Percentiles rank a stretch among this genome's conserved stretches.
phyloP scores from a whole-genome alignment of 2,888 invertebrate species.

The Brachycybe producta region DNA sequence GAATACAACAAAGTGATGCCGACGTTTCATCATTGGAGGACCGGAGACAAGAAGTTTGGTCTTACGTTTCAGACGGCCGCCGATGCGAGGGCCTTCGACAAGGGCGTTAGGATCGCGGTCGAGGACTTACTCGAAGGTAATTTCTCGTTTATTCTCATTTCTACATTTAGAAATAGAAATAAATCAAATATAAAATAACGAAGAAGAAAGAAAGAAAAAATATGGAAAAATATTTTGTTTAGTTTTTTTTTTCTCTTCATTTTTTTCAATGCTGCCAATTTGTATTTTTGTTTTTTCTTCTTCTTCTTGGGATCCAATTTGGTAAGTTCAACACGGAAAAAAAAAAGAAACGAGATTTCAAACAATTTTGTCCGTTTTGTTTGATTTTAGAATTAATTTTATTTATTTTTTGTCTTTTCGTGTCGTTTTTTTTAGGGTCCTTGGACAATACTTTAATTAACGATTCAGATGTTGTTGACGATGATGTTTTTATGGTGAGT shows the following conservation, averaged over 20 bases:
- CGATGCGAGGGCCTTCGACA: slow-evolving; percentile 82
- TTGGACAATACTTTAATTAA: slow-evolving; percentile 45
- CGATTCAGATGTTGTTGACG: slow-evolving; percentile 70
- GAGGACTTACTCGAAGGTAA: slow-evolving; percentile 84
- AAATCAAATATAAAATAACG: not conserved
- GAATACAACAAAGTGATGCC: slow-evolving; percentile 97
- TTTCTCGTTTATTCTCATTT: slow-evolving; percentile 25
- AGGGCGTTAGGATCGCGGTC: slow-evolving; percentile 75
- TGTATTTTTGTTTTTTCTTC: no score
- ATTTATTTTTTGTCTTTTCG: not conserved
- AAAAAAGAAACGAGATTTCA: no score
- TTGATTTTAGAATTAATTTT: not conserved
- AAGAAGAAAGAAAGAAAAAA: not conserved
- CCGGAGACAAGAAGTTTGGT: slow-evolving; percentile 87
- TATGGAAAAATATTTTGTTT: not conserved
- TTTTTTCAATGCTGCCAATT: not conserved
- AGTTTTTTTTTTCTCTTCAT: not conserved
- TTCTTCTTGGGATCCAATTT: not conserved
- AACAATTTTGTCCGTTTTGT: no score
- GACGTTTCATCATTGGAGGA: slow-evolving; percentile 96
- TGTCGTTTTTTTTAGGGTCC: slow-evolving; percentile 40
- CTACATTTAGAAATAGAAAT: not conserved
- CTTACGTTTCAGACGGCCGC: slow-evolving; percentile 92
- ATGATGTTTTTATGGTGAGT: slow-evolving; percentile 87
- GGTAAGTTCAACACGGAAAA: slow-evolving; percentile 2